Evolutionary conservation across 2,797 vertebrate species (phyloP).

Genomic region (Oreochromis grahami): DNA sequence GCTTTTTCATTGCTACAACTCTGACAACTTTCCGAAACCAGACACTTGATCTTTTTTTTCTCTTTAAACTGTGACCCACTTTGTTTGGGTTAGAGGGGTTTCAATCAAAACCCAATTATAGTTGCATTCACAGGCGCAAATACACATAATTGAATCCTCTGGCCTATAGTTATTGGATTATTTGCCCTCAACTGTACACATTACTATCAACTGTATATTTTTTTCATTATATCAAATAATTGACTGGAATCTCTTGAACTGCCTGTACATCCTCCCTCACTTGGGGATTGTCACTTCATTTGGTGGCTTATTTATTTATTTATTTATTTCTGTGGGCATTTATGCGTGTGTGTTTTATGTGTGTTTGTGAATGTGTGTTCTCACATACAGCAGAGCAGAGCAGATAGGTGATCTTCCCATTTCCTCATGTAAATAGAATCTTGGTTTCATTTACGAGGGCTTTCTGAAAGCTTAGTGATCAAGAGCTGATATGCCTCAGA

Average conservation of each 20-base stretch:
- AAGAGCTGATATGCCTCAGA: not conserved
- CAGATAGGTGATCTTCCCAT: slow-evolving; percentile 53
- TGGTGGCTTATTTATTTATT: not conserved
- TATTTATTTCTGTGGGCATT: not conserved
- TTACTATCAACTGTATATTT: slow-evolving; percentile 35
- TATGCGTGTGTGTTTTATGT: not conserved
- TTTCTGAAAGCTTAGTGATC: slow-evolving; percentile 28
- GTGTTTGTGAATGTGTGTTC: not conserved
- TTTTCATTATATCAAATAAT: slow-evolving; percentile 59
- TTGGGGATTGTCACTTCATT: slow-evolving; percentile 22
- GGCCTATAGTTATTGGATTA: slow-evolving; percentile 36
- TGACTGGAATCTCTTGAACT: slow-evolving; percentile 34
- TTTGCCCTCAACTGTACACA: slow-evolving; percentile 25
- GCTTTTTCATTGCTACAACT: not conserved
- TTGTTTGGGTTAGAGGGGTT: slow-evolving; percentile 53
- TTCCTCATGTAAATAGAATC: slow-evolving; percentile 59
- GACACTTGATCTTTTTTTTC: not conserved
- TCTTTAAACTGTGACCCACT: not conserved
- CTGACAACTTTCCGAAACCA: not conserved
- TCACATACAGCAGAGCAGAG: not conserved
- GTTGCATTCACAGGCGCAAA: slow-evolving; percentile 2
- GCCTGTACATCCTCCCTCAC: slow-evolving; percentile 2
- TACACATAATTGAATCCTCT: slow-evolving; percentile 10
- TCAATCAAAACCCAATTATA: slow-evolving; percentile 53
- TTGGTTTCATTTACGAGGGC: slow-evolving; percentile 27